Evolutionary conservation across 2,888 invertebrate genomes (phyloP), one percentile per base, ranked within the genome.

Genomic region (Cancer borealis): DNA sequence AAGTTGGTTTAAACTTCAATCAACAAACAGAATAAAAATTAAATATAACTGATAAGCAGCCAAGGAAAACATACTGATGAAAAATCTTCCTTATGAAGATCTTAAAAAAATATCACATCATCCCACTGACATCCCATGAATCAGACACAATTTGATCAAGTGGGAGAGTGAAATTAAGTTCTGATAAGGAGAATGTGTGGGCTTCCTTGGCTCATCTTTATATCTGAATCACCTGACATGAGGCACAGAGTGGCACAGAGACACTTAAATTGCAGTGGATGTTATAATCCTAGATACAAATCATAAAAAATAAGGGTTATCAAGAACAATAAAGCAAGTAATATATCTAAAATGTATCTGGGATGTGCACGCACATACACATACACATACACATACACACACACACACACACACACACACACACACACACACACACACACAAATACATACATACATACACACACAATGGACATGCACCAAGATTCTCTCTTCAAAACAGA

Each of bases 211-310:
- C 73, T 26, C 73, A 79, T 39, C 73, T 26, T 30, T 10, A 79
- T 79, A 8, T 79, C n/a, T 79, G 73, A 26, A n/a, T 26, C 73
- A 79, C 26, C 73, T 79, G 4, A n/a, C n/a, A n/a, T 26, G 30
- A 79, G 73, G 73, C 26, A 79, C 73, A 79, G 8, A 26, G n/a
- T n/a, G 26, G 3, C 60, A 60, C 60, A 17, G 73, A 79, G 26
- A 26, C 73, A 79, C 26, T 26, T 79, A 10, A 26, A 30, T 26
- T 26, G 26, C 26, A 26, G 26, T 26, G 30, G 73, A n/a, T 79
- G 73, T 79, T 79, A 26, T 79, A 79, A 79, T 26, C 73, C 73
- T 79, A n/a, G 26, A 79, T 79, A 10, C 73, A 79, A 79, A 30
- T n/a, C 73, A 79, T 79, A 79, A 79, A 26, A n/a, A 79, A 79